A percentile compares a stretch with the other conserved stretches of the same genome.
phyloP scores from a whole-genome alignment of 2,888 invertebrate species.

The Ptilodon capucinus region DNA sequence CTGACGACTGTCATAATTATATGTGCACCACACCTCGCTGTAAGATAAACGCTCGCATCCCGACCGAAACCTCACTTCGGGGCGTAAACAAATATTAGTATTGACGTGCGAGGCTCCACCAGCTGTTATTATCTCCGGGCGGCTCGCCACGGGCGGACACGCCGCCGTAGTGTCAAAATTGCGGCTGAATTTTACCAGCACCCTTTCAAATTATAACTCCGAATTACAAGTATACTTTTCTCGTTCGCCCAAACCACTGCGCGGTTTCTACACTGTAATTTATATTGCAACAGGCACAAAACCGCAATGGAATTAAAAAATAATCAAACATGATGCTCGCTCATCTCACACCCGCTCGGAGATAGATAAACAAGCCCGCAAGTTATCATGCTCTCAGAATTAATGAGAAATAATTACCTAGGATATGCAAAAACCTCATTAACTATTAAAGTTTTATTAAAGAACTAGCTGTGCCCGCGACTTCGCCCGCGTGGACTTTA shows the following conservation, averaged over 20 bases:
- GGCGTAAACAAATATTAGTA: slow-evolving; percentile 78
- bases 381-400: slow-evolving; percentile 62
- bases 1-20: slow-evolving; percentile 62
- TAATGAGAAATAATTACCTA: slow-evolving; percentile 51
- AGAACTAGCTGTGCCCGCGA: no score
- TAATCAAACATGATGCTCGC: background rate
- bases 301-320: slow-evolving; percentile 20
- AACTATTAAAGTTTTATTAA: no score
- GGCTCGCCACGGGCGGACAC: slow-evolving; percentile 33
- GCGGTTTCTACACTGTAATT: background rate
- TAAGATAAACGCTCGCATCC: slow-evolving; percentile 53
- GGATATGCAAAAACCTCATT: slow-evolving; percentile 46
- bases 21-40: slow-evolving; percentile 58
- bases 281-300: background rate
- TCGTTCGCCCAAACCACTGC: slow-evolving; percentile 16
- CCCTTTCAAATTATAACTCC: slow-evolving; percentile 10
- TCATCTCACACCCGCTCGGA: slow-evolving; percentile 2
- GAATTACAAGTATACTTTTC: slow-evolving; percentile 1
- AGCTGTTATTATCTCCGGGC: slow-evolving; percentile 51
- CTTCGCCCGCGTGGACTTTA: no score
- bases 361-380: slow-evolving; percentile 40
- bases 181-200: slow-evolving; percentile 48
- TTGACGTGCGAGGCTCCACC: slow-evolving; percentile 58
- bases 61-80: slow-evolving; percentile 51
- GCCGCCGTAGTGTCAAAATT: slow-evolving; percentile 59